Conservation (phyloP, 2,113 vertebrate genomes). For the Proteles cristata region DNA sequence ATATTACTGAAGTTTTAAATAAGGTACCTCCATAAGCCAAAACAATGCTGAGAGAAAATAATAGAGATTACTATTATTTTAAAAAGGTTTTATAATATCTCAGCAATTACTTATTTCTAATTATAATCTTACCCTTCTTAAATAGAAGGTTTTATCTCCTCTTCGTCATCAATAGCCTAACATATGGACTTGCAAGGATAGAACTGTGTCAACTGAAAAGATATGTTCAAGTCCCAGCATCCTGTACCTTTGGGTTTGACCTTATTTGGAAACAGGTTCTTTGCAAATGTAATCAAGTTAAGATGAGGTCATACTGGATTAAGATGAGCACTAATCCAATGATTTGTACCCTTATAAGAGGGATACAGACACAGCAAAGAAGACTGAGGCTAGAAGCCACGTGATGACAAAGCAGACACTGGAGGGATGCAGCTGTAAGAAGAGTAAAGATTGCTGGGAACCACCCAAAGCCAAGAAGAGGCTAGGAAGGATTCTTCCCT, state of each 20-base stretch:
- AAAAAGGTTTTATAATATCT: background rate
- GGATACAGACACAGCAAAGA: background rate
- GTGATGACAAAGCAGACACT: background rate
- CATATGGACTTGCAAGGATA: background rate
- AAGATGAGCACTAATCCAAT: background rate
- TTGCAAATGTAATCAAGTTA: background rate
- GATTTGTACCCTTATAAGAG: background rate
- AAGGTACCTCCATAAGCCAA: background rate
- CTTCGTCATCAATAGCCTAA: background rate
- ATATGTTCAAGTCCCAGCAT: background rate
- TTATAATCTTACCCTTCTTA: background rate
- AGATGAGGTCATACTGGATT: background rate
- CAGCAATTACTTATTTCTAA: conserved; percentile 8
- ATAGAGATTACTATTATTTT: background rate
- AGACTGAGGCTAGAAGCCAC: background rate
- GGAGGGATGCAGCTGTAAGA: background rate
- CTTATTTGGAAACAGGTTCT: background rate
- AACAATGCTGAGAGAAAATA: background rate
- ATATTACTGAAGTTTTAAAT: background rate
- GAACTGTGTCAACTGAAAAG: background rate
- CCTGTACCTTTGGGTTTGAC: background rate
- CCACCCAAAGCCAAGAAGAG: background rate
- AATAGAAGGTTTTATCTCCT: background rate
- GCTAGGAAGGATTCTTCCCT: background rate
- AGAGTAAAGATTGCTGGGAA: background rate